Conservation (phyloP, 92 coral and sea anemone genomes). For the Montipora capitata region DNA sequence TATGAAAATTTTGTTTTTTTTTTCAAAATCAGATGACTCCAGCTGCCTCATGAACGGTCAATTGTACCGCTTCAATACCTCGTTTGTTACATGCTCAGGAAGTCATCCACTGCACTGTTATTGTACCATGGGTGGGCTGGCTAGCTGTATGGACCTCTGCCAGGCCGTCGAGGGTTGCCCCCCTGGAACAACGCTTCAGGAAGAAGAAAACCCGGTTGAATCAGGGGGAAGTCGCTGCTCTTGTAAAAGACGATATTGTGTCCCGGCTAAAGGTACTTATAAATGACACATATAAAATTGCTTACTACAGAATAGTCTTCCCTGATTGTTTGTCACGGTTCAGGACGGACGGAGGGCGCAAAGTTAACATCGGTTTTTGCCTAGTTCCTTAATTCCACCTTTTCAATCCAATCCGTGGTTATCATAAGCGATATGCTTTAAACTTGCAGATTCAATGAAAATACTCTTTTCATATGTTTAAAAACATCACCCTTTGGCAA, state of each 20-base stretch:
- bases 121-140: constrained; percentile 51
- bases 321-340: too few species aligned
- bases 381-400: too few species aligned
- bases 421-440: neutral
- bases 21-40: constrained; percentile 17
- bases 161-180: constrained; percentile 41
- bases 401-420: too few species aligned
- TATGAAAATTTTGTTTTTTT: neutral
- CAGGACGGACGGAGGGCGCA: too few species aligned
- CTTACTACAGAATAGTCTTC: neutral
- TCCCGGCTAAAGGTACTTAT: constrained; percentile 32
- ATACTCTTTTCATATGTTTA: neutral
- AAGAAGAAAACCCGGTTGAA: constrained; percentile 37
- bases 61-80: constrained; percentile 43
- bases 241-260: constrained; percentile 72
- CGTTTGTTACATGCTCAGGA: constrained; percentile 62
- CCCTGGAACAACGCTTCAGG: constrained; percentile 51
- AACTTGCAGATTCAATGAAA: neutral
- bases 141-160: constrained; percentile 74
- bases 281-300: too few species aligned
- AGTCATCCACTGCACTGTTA: constrained; percentile 67
- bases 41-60: constrained; percentile 23
- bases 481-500: neutral
- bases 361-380: too few species aligned
- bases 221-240: constrained; percentile 72